Base-by-base conservation (phyloP, 2,888 invertebrate genomes). In the Ectobius pallidus region DNA sequence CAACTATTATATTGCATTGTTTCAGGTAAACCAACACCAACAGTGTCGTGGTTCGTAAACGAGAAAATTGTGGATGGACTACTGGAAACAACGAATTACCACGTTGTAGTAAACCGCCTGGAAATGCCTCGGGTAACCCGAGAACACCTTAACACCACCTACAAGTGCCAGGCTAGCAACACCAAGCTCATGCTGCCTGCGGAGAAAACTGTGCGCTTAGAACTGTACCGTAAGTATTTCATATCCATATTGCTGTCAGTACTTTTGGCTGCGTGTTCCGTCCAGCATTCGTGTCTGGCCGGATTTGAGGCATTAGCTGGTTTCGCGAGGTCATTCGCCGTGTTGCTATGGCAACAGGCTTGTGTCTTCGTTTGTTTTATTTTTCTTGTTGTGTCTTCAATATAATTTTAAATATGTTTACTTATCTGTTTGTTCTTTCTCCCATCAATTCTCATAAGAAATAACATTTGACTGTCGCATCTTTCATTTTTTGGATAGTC, bases 121-220 rank as follows among this genome's bases (percentile, higher is more conserved):
- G 91, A 91, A 81, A 88, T 95, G 77, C 88, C 89, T 20, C 88
- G 90, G 77, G 87, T 95, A 71, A 89, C 88, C 77, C 86, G 95
- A 77, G 89, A 89, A 75, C 91, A 94, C 78, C 87, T 94, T 73
- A 94, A 95, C 83, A 92, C 93, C 49, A 93, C 93, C 39, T 95
- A 92, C 85, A 93, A 92, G 82, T 95, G 95, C 81, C 91, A 93
- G 82, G 95, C 95, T 14, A 90, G 92, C 73, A 95, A 95, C 82
- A 95, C 95, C 58, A 92, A 94, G 82, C 88, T 95, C 75, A 93
- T 92, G 82, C 90, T 91, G 81, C 94, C 95, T 1, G 88, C 91
- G 72, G 94, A 95, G 83, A 91, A 92, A 81, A 91, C 90, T 77
- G 92, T 95, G 78, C 88, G 92, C 78, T 87, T 95, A 78, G 94